Percentiles rank a stretch among this genome's conserved stretches.
phyloP scores from a whole-genome alignment of 2,888 invertebrate genomes.

The Leptinotarsa peninsularis region DNA sequence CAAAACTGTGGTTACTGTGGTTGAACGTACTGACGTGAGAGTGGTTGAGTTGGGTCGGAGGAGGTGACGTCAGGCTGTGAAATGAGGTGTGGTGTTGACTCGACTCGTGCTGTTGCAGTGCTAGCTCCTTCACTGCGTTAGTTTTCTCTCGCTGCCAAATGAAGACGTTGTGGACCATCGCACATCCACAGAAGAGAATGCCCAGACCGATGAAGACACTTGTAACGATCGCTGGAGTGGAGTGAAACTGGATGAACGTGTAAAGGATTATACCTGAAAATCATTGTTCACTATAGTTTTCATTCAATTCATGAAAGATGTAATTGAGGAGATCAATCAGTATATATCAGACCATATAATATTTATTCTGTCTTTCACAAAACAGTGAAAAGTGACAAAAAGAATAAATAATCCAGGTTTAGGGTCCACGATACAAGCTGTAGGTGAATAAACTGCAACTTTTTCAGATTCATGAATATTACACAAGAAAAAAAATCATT shows the following conservation, averaged over 20 bases:
- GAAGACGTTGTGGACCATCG: constrained; percentile 94
- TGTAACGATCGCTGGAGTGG: constrained; percentile 91
- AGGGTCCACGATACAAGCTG: too few species aligned
- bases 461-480: too few species aligned
- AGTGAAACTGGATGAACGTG: constrained; percentile 92
- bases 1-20: constrained; percentile 62
- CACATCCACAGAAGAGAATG: constrained; percentile 91
- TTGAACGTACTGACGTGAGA: constrained; percentile 62
- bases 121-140: constrained; percentile 78
- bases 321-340: background rate
- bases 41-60: constrained; percentile 56
- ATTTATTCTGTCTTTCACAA: too few species aligned
- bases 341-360: background rate
- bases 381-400: too few species aligned
- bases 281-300: constrained; percentile 29
- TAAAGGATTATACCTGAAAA: constrained; percentile 88
- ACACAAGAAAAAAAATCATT: too few species aligned
- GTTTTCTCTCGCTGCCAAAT: constrained; percentile 94
- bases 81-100: constrained; percentile 58
- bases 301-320: background rate
- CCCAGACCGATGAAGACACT: constrained; percentile 92
- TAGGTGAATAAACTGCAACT: too few species aligned
- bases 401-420: background rate
- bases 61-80: constrained; percentile 58
- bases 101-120: constrained; percentile 60